Evolutionary conservation across 2,888 invertebrate genomes (phyloP).

Genomic region (Pegoplata infirma): DNA sequence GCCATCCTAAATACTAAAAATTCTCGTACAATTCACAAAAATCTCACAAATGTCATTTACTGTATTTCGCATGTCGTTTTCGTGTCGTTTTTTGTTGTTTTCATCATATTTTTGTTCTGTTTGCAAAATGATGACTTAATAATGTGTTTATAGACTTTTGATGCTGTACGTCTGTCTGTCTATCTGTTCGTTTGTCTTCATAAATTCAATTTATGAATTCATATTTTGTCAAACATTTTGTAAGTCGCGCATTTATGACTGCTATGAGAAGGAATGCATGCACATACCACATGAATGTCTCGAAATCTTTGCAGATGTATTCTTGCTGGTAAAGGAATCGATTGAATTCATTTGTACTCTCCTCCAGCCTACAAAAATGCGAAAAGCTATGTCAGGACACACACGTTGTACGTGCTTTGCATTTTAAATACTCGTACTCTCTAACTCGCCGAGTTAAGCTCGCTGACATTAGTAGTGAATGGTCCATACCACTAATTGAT

Average conservation of each 20-base stretch:
- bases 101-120: conserved; percentile 23
- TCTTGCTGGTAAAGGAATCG: conserved; percentile 24
- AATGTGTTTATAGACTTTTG: conserved; percentile 62
- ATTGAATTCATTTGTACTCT: conserved; percentile 40
- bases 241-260: conserved; percentile 63
- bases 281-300: conserved; percentile 41
- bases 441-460: no score
- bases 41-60: conserved; percentile 58
- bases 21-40: conserved; percentile 42
- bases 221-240: conserved; percentile 64
- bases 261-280: conserved; percentile 60
- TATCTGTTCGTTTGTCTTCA: no score
- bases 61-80: conserved; percentile 40
- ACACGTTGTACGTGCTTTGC: conserved; percentile 77
- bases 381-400: conserved; percentile 71
- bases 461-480: conserved; percentile 63
- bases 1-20: conserved; percentile 4
- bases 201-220: conserved; percentile 63
- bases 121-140: conserved; percentile 63
- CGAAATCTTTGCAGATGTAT: conserved; percentile 48
- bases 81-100: conserved; percentile 18
- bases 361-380: conserved; percentile 57
- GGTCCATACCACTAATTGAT: conserved; percentile 58
- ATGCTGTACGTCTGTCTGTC: no score
- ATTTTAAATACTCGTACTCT: conserved; percentile 70